A percentile compares a stretch with the other conserved stretches of the same genome.
Conservation (phyloP, 1,140 invertebrate genomes). For the Conus ventricosus region DNA sequence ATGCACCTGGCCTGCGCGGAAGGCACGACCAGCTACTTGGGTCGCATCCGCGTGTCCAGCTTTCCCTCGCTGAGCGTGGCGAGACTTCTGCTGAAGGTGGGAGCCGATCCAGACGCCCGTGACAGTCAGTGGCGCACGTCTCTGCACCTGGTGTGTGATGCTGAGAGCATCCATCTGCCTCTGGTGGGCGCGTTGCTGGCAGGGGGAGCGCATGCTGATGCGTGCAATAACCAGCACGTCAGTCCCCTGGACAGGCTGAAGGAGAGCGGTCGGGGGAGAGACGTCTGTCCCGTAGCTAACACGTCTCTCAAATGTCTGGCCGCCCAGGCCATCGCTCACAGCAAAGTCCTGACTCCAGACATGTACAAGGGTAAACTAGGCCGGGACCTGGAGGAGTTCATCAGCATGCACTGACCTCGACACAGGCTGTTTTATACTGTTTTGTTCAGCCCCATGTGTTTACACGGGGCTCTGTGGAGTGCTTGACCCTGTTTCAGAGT, state of each 20-base stretch:
- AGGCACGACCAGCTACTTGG: slow-evolving; percentile 75
- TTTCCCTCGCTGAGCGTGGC: slow-evolving; percentile 86
- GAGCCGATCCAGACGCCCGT: slow-evolving; percentile 84
- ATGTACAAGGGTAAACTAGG: slow-evolving; percentile 84
- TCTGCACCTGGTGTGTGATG: slow-evolving; percentile 84
- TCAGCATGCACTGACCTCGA: slow-evolving; percentile 81
- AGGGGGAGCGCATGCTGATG: slow-evolving; percentile 90
- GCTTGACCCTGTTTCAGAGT: too few species aligned
- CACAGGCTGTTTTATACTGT: too few species aligned
- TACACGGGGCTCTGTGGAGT: too few species aligned
- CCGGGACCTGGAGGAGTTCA: slow-evolving; percentile 83
- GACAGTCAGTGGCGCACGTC: slow-evolving; percentile 86
- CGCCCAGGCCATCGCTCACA: slow-evolving; percentile 83
- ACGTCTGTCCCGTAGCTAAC: slow-evolving; percentile 82
- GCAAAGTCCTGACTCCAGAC: slow-evolving; percentile 76
- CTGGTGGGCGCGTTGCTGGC: slow-evolving; percentile 84
- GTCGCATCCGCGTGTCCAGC: slow-evolving; percentile 84
- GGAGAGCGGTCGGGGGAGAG: slow-evolving; percentile 82
- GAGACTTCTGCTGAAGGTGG: slow-evolving; percentile 86
- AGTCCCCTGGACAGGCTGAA: slow-evolving; percentile 82
- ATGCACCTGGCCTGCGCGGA: slow-evolving; percentile 87
- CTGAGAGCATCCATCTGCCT: slow-evolving; percentile 73
- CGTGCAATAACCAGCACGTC: slow-evolving; percentile 86
- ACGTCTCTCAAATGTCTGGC: slow-evolving; percentile 87
- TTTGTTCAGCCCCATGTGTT: too few species aligned